Evolutionary conservation across 1,140 invertebrate genomes (phyloP).

Genomic region (Microvelia longipes): DNA sequence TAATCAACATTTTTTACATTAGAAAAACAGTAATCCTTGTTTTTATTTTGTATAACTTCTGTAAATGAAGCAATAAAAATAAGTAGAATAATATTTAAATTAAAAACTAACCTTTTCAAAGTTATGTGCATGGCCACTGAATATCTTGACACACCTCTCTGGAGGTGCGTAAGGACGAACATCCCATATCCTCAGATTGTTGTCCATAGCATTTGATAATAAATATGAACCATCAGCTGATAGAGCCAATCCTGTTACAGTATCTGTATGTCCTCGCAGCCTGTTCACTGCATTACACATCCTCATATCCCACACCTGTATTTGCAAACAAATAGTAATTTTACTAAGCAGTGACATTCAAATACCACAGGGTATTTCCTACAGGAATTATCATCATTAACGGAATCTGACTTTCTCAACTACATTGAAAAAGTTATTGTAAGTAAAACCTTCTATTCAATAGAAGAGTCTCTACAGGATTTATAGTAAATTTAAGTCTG

Average conservation of each 20-base stretch:
- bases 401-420: not conserved
- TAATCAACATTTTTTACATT: no score
- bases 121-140: constrained; percentile 90
- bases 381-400: no score
- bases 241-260: constrained; percentile 79
- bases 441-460: no score
- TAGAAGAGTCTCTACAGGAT: no score
- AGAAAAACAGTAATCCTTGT: no score
- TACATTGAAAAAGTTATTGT: not conserved
- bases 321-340: constrained; percentile 1
- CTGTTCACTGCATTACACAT: constrained; percentile 76
- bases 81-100: no score
- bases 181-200: constrained; percentile 70
- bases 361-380: no score
- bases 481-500: no score
- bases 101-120: constrained; percentile 94
- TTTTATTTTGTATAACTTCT: no score
- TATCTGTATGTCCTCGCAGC: constrained; percentile 79
- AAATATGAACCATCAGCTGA: constrained; percentile 91
- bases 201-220: constrained; percentile 95
- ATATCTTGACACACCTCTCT: constrained; percentile 85
- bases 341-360: no score
- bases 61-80: no score
- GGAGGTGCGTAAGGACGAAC: constrained; percentile 64
- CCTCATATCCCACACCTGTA: constrained; percentile 80